Evolutionary conservation across 2,113 vertebrate genomes (phyloP), one percentile per base, ranked within the genome.

Genomic region (Lathamus discolor): DNA sequence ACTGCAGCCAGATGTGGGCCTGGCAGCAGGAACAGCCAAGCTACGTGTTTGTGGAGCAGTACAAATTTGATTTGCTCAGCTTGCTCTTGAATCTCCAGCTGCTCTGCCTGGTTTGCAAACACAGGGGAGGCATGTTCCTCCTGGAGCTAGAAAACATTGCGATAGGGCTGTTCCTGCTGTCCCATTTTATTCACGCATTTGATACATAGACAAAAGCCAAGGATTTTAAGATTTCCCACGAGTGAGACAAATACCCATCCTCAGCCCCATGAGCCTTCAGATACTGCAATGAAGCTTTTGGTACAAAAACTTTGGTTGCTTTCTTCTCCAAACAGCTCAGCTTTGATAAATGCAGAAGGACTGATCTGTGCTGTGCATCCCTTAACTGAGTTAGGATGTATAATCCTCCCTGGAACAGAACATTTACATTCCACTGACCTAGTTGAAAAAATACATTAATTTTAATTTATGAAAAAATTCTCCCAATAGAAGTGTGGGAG

Each of bases 341-440:
- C 87, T 96, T 94, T 95, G 92, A 95, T 94, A 96, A 95, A 86
- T 76, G 35, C 77, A 85, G 87, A 33, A 55, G 67, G 89, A 94
- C 7, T 94, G 94, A 96, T 93, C 81, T 94, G 77, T 76, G 67
- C 92, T 89, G 51, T 80, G 66, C 6, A 1, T 96, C 92, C 93
- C 69, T 93, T 95, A 89, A 91, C 86, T 80, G 89, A 94, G 85
- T 96, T 91, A 94, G 18, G 5, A 92, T 85, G 80, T 91, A 76
- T 97, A 97, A 97, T 97, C 96, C 95, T 97, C 90, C 37, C 49
- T 70, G 91, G 95, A 96, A 97, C 4, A 12, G 96, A 97, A 93
- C 90, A 96, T 96, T 97, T 97, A 92, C 96, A 97, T 97, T 97
- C 72, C 93, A 95, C 83, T 97, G 97, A 97, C 96, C 96, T 97